These are phyloP conservation scores for Ophion costatus DNA, from an alignment of 2,888 invertebrate genomes.

Conservation along the genomic window DNA sequence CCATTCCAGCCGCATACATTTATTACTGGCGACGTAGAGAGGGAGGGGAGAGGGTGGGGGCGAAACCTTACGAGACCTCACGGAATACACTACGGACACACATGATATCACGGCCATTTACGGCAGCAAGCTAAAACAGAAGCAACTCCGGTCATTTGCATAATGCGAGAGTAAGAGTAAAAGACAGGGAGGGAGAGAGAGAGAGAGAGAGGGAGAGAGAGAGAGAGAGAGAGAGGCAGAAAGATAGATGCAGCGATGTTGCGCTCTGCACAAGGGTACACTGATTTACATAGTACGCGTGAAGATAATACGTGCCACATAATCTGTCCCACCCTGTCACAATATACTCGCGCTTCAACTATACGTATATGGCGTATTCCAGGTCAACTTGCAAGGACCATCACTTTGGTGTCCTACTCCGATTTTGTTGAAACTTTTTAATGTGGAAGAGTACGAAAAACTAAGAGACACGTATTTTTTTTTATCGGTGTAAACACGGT, in stretches of 20 bases:
- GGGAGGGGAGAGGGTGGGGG: background rate
- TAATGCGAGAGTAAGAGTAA: constrained; percentile 42
- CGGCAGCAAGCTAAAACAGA: constrained; percentile 34
- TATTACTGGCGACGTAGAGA: background rate
- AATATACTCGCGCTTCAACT: constrained; percentile 22
- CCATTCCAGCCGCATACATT: constrained; percentile 7
- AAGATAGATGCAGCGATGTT: constrained; percentile 9
- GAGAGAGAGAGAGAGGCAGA: constrained; percentile 19
- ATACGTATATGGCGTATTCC: background rate
- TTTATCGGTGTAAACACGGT: no score
- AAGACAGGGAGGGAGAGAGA: constrained; percentile 14
- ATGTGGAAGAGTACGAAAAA: no score
- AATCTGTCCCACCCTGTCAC: constrained; percentile 49
- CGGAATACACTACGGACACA: constrained; percentile 46
- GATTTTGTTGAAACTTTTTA: no score
- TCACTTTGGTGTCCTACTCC: no score
- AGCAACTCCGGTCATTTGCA: constrained; percentile 56
- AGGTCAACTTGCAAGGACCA: no score
- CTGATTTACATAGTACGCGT: constrained; percentile 62
- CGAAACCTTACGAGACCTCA: constrained; percentile 31
- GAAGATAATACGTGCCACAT: constrained; percentile 61
- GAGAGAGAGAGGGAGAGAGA: constrained; percentile 4
- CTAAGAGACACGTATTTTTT: no score
- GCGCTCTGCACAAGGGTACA: constrained; percentile 51
- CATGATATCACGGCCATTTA: constrained; percentile 53